These are phyloP conservation scores for Bolinopsis microptera DNA, from an alignment of 37 sponge, comb jelly and placozoan genomes.

Conservation along the genomic window DNA sequence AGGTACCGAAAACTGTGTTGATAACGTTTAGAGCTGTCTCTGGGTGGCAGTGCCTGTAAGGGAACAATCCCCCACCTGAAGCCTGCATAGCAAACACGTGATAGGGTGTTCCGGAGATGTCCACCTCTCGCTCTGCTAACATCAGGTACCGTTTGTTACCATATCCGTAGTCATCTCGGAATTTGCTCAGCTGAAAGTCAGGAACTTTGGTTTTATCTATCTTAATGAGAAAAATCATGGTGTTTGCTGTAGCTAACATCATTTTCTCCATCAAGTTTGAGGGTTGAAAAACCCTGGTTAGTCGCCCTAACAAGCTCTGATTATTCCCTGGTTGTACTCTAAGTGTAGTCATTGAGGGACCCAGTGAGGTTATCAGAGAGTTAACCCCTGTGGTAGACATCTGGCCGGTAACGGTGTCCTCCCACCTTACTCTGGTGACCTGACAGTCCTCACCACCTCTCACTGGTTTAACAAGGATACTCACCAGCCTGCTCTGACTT, in stretches of 20 bases:
- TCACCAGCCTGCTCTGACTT: not conserved
- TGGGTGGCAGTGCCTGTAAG: not conserved
- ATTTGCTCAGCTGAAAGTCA: not conserved
- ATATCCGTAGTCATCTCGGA: not conserved
- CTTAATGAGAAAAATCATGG: not conserved
- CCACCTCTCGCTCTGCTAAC: constrained; percentile 41
- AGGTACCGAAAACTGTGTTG: not conserved
- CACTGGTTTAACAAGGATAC: constrained; percentile 24
- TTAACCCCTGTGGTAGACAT: not conserved
- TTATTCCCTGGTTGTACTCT: not conserved
- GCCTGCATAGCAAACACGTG: constrained; percentile 51
- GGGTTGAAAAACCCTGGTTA: not conserved
- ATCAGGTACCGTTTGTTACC: not conserved
- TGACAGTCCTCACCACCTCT: constrained; percentile 18
- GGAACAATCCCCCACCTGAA: constrained; percentile 35
- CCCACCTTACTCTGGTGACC: constrained; percentile 14
- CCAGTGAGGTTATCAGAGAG: not conserved
- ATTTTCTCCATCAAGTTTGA: constrained; percentile 10
- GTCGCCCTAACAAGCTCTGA: not conserved
- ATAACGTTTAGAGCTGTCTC: constrained; percentile 30
- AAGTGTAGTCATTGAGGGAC: constrained; percentile 11
- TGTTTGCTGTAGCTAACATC: constrained; percentile 22
- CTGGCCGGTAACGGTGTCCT: constrained; percentile 5
- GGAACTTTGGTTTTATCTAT: constrained; percentile 18
- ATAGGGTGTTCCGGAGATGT: not conserved